Evolutionary conservation across 2,113 vertebrate genomes (phyloP), one percentile per base, ranked within the genome.

Genomic region (Rhinoderma darwinii): DNA sequence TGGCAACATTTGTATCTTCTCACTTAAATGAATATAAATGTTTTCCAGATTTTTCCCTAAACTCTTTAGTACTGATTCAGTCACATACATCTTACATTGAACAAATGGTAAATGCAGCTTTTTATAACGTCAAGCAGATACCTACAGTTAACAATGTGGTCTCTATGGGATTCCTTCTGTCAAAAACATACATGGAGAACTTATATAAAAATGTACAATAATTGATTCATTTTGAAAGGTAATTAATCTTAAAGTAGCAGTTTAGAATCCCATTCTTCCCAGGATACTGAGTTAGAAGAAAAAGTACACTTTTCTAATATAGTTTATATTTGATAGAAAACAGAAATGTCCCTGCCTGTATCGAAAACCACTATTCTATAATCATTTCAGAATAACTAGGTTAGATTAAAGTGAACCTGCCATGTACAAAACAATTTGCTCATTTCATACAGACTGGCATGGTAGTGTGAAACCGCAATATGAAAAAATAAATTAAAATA

Each of bases 171-270:
- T 59, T 32, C 5, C 12, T 43, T 84, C 54, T 75, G 54, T 66
- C 39, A 75, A n/a, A 72, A 84, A 84, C 59, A 75, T 76, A 76
- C 51, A 84, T 41, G 10, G 50, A 41, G 50, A 74, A 43, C 70
- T 75, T 27, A 41, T 30, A 84, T 27, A 84, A 84, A 75, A 51
- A 43, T 51, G 44, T 59, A 14, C 27, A 59, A 84, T 84, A 84
- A 84, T 59, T 84, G 70, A 84, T 75, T 54, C 39, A 43, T 84
- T 84, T 74, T 84, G 70, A 84, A 61, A 84, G 72, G 83, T 76
- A 76, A 84, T 84, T 84, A 84, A 76, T 76, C 54, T 61, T 61
- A 76, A 61, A 75, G 51, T 51, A 54, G 54, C 25, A 30, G 37
- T 59, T 50, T 61, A 54, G 32, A 76, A 61, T 44, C n/a, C n/a